Conservation (phyloP, 2,113 vertebrate species). For the Terrapene triunguis region DNA sequence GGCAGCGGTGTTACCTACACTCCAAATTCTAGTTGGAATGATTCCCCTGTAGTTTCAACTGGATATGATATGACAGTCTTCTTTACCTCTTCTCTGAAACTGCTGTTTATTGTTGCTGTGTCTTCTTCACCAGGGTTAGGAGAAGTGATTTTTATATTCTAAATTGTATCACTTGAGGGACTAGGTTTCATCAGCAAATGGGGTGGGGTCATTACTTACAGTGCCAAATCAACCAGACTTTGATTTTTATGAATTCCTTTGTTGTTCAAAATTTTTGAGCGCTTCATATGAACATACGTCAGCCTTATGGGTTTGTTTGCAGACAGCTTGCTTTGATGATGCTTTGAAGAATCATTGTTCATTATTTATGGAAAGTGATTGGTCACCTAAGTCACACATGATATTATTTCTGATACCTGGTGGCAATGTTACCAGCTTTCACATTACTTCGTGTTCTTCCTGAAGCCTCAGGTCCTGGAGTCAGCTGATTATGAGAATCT, state of each 20-base stretch:
- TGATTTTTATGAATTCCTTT: not conserved
- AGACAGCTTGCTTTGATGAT: not conserved
- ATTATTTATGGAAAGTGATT: not conserved
- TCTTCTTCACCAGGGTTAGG: not conserved
- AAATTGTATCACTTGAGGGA: not conserved
- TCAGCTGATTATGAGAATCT: not conserved
- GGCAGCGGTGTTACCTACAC: not conserved
- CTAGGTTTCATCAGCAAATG: not conserved
- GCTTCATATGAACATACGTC: too few relatives aligned
- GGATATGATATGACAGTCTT: not conserved
- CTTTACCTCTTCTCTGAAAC: not conserved
- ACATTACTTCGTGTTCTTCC: not conserved
- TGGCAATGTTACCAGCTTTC: not conserved
- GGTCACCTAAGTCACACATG: not conserved
- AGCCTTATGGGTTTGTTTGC: not conserved
- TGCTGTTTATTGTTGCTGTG: not conserved
- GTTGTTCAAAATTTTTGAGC: not conserved
- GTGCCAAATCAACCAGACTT: not conserved
- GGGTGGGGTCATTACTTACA: not conserved
- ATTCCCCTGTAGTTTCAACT: not conserved
- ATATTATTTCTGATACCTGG: not conserved
- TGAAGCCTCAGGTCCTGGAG: not conserved
- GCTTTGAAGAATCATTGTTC: not conserved
- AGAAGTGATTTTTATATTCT: accelerated
- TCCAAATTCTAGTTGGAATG: not conserved